phyloP scores from a whole-genome alignment of 2,113 vertebrate species.

The Semicossyphus pulcher region DNA sequence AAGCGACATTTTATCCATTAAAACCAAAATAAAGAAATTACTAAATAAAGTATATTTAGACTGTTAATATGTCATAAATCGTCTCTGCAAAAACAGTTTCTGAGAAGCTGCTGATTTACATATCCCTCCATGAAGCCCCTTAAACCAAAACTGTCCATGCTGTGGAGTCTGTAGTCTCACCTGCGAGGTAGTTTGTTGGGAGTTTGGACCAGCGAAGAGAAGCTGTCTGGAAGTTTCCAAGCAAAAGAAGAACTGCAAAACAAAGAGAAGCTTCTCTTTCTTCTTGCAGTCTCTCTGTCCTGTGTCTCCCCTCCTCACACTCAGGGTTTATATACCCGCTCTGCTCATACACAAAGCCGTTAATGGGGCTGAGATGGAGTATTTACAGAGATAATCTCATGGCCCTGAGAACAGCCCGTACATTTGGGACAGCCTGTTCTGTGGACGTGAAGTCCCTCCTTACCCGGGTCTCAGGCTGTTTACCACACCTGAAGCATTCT shows the following conservation, averaged over 20 bases:
- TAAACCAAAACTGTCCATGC: background rate
- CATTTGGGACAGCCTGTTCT: background rate
- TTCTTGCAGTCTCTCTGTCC: slow-evolving; percentile 54
- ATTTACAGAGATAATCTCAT: slow-evolving; percentile 39
- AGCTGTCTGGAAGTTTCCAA: slow-evolving; percentile 4
- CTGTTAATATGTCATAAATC: no score
- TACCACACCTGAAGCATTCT: no score
- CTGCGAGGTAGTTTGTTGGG: slow-evolving; percentile 13
- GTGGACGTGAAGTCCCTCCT: background rate
- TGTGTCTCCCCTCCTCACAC: background rate
- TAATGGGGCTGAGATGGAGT: slow-evolving; percentile 14
- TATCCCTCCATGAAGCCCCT: background rate
- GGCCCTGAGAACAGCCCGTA: slow-evolving; percentile 16
- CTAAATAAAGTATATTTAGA: no score
- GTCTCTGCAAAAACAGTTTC: background rate
- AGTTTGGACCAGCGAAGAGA: background rate
- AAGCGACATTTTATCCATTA: no score
- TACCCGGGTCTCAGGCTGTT: background rate
- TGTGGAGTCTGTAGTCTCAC: slow-evolving; percentile 20
- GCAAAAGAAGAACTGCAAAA: slow-evolving; percentile 42
- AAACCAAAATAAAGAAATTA: no score
- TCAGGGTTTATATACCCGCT: slow-evolving; percentile 28
- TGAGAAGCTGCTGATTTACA: background rate
- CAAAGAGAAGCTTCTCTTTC: slow-evolving; percentile 60
- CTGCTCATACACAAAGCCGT: slow-evolving; percentile 20